phyloP scores from a whole-genome alignment of 2,113 vertebrate genomes.

The Beaufortia kweichowensis region DNA sequence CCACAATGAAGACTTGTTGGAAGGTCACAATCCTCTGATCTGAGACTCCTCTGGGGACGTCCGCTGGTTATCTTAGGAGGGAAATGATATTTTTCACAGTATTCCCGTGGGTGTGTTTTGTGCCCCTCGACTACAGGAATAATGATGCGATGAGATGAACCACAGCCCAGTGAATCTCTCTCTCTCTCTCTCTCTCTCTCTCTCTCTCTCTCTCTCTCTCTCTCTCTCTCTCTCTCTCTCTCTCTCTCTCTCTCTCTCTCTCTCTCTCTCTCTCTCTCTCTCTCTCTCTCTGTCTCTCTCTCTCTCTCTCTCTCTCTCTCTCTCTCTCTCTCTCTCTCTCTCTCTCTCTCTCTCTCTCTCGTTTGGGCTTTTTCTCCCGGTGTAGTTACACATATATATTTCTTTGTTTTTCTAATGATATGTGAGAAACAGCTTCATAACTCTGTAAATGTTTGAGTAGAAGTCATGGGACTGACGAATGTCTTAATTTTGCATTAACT shows the following conservation, averaged over 20 bases:
- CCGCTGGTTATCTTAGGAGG: constrained; percentile 16
- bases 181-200: neutral
- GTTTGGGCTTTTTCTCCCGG: neutral
- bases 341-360: neutral
- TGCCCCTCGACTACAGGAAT: constrained; percentile 13
- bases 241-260: constrained; percentile 1
- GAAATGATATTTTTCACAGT: constrained; percentile 22
- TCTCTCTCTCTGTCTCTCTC: neutral
- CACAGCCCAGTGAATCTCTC: constrained; percentile 14
- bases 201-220: neutral
- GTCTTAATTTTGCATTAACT: constrained; percentile 31
- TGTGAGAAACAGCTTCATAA: no score
- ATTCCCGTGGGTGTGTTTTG: constrained; percentile 2
- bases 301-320: neutral
- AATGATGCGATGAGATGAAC: constrained; percentile 29
- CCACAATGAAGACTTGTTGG: neutral
- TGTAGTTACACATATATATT: neutral
- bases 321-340: neutral
- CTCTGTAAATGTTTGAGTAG: neutral
- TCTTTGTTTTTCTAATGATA: constrained; percentile 1
- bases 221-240: neutral
- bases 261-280: neutral
- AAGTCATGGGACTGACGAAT: neutral
- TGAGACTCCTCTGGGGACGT: neutral
- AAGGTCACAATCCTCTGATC: constrained; percentile 32